Conservation (phyloP, 2,797 vertebrate genomes). For the Artibeus jamaicensis region DNA sequence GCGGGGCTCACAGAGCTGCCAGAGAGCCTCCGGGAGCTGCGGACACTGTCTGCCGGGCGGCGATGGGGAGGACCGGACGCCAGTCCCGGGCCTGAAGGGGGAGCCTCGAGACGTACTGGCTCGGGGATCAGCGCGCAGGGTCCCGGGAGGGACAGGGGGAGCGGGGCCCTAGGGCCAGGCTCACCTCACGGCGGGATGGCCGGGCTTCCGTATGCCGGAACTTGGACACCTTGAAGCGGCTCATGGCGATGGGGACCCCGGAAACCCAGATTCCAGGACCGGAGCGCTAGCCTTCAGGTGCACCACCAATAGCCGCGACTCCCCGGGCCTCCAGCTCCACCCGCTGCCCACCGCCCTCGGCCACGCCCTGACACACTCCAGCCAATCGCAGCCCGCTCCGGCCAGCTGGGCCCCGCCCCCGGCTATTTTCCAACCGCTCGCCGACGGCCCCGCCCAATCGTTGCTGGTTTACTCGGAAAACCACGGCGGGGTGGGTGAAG, state of each 20-base stretch:
- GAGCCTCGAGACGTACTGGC: neutral
- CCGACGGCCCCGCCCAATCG: slow-evolving; percentile 21
- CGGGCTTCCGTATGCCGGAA: slow-evolving; percentile 93
- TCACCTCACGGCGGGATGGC: slow-evolving; percentile 92
- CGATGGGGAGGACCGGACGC: neutral
- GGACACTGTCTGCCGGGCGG: neutral
- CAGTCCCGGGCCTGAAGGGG: neutral
- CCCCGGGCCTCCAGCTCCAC: neutral
- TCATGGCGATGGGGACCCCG: slow-evolving; percentile 83
- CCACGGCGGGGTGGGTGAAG: neutral
- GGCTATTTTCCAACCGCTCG: no score
- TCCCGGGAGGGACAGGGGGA: neutral
- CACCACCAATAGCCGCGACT: neutral
- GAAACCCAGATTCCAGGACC: neutral
- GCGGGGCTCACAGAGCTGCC: neutral
- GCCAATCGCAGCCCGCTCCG: slow-evolving; percentile 48
- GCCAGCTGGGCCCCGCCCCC: neutral
- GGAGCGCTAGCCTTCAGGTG: slow-evolving; percentile 47
- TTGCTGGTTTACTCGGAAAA: rapidly evolving
- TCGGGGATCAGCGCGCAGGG: neutral
- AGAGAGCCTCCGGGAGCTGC: neutral
- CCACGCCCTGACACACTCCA: neutral
- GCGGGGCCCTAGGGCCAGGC: slow-evolving; percentile 54
- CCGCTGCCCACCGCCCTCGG: neutral
- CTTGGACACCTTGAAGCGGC: slow-evolving; percentile 95